phyloP scores from a whole-genome alignment of 2,888 invertebrate species.

The Carcina quercana region DNA sequence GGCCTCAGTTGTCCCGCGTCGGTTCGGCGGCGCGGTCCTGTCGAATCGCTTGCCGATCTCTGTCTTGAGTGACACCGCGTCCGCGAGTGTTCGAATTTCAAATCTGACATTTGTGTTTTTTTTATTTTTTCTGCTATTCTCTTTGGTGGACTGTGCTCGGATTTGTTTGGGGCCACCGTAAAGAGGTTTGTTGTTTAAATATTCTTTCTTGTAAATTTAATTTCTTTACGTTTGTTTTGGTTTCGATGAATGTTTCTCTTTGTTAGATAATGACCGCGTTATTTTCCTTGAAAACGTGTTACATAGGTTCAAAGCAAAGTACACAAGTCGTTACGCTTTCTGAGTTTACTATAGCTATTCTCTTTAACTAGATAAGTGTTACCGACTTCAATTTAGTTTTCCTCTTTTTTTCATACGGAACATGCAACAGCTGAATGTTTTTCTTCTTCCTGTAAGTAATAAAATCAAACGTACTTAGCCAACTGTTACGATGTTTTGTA shows the following conservation, averaged over 20 bases:
- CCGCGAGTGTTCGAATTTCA: conserved; percentile 51
- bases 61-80: conserved; percentile 21
- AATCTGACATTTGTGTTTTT: conserved; percentile 34
- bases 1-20: conserved; percentile 44
- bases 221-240: background rate
- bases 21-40: conserved; percentile 44
- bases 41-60: conserved; percentile 20
- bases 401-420: conserved; percentile 6
- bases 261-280: background rate
- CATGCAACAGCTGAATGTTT: conserved; percentile 9
- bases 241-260: background rate
- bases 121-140: conserved; percentile 35
- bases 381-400: background rate
- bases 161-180: conserved; percentile 28
- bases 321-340: too few relatives aligned
- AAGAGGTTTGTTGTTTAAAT: background rate
- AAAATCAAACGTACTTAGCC: conserved; percentile 6
- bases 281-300: conserved; percentile 1
- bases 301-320: too few relatives aligned
- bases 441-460: conserved; percentile 8
- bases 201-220: background rate
- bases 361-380: too few relatives aligned
- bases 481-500: conserved; percentile 7
- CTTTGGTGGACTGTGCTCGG: conserved; percentile 49
- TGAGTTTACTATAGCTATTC: too few relatives aligned